These are phyloP conservation scores for Diuraphis noxia DNA, from an alignment of 1,140 invertebrate species.

Conservation along the genomic window DNA sequence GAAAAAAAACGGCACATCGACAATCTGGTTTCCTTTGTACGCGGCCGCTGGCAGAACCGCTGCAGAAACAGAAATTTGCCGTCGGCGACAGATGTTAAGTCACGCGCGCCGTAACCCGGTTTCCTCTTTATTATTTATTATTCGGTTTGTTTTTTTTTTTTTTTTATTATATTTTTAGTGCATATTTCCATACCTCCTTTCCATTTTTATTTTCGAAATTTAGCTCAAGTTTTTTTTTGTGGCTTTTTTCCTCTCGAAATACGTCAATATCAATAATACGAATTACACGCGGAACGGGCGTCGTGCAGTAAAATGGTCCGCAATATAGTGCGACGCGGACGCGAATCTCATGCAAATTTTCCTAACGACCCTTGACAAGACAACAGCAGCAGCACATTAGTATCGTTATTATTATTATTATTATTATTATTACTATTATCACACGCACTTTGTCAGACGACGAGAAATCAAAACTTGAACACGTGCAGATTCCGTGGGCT, in stretches of 20 bases:
- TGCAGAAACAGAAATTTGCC: conserved; percentile 13
- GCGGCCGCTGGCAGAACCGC: background rate
- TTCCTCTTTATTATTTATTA: conserved; percentile 33
- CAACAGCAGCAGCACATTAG: background rate
- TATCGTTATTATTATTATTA: conserved; percentile 1
- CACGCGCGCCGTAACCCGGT: conserved; percentile 28
- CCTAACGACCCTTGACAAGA: conserved; percentile 45
- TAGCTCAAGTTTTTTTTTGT: too few species aligned
- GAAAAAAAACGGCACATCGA: background rate
- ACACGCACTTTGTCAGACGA: background rate
- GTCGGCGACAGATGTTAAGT: conserved; percentile 43
- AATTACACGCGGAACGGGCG: background rate
- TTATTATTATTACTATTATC: background rate
- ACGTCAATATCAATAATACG: conserved; percentile 35
- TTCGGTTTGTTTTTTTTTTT: too few species aligned
- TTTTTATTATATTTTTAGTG: too few species aligned
- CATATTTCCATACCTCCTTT: too few species aligned
- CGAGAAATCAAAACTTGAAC: background rate
- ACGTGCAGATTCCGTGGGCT: background rate
- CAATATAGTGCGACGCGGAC: background rate
- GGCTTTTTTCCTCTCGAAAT: background rate
- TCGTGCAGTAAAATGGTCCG: background rate
- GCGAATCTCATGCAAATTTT: conserved; percentile 34
- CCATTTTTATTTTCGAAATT: too few species aligned
- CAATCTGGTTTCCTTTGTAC: conserved; percentile 49